These are phyloP conservation scores for Isoperla grammatica DNA, from an alignment of 2,888 invertebrate species.

Conservation along the genomic window DNA sequence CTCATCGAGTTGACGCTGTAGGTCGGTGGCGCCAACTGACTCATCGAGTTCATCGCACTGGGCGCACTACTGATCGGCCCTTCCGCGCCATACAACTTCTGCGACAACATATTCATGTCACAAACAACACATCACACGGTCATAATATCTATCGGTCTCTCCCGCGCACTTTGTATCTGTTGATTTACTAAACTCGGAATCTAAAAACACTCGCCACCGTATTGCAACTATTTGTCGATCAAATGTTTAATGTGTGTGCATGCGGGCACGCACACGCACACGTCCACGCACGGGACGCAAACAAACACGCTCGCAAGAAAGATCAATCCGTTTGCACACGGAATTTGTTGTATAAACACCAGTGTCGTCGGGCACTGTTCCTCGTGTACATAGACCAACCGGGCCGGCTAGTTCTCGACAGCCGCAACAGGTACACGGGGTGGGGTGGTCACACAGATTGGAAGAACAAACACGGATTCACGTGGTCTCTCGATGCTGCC, in stretches of 20 bases:
- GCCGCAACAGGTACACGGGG: conserved; percentile 15
- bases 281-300: too few relatives aligned
- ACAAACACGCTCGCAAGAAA: neutral
- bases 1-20: conserved; percentile 51
- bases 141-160: neutral
- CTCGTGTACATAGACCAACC: conserved; percentile 1
- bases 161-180: conserved; percentile 14
- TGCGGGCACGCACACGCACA: conserved; percentile 3
- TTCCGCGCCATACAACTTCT: conserved; percentile 62
- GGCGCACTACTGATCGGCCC: conserved; percentile 44
- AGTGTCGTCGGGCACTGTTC: conserved; percentile 4
- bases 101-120: conserved; percentile 52
- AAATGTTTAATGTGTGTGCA: conserved; percentile 14
- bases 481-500: neutral
- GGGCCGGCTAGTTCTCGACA: conserved; percentile 1
- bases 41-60: conserved; percentile 43
- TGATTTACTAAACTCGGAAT: too few relatives aligned
- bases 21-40: conserved; percentile 63
- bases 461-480: conserved; percentile 48
- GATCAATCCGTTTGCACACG: conserved; percentile 17
- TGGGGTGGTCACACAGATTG: conserved; percentile 40
- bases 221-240: conserved; percentile 11
- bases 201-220: neutral
- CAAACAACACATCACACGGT: too few relatives aligned
- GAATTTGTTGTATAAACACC: conserved; percentile 17